Percentiles rank a stretch among this genome's conserved stretches.
phyloP scores from a whole-genome alignment of 2,888 invertebrate species.

The Pseudococcus longispinus region DNA sequence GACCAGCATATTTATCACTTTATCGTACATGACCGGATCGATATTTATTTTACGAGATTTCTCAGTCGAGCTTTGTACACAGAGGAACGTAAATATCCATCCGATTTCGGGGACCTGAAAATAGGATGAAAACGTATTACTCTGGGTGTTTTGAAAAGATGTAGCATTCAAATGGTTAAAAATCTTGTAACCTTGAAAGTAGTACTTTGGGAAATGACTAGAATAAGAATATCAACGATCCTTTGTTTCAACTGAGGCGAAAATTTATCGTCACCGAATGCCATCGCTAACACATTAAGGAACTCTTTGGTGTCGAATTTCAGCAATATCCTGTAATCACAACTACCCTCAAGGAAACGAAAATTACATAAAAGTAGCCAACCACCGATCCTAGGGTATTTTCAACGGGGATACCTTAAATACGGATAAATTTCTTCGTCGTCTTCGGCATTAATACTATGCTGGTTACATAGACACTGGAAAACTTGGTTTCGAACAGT shows the following conservation, averaged over 20 bases:
- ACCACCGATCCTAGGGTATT: not conserved
- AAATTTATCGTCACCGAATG: constrained; percentile 83
- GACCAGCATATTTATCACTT: constrained; percentile 69
- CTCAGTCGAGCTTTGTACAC: constrained; percentile 66
- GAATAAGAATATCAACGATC: constrained; percentile 77
- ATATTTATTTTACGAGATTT: constrained; percentile 65
- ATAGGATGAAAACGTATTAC: no score
- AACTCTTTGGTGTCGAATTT: constrained; percentile 86
- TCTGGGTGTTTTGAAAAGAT: not conserved
- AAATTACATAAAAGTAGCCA: constrained; percentile 21
- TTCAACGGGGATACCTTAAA: constrained; percentile 63
- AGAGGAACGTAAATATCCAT: constrained; percentile 69
- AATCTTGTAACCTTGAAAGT: constrained; percentile 54
- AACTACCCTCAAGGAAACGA: not conserved
- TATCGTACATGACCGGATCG: constrained; percentile 68
- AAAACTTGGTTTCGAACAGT: constrained; percentile 79
- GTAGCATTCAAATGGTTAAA: not conserved
- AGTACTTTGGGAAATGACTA: constrained; percentile 53
- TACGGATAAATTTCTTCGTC: constrained; percentile 75
- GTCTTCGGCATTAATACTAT: constrained; percentile 68
- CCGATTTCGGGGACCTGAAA: constrained; percentile 69
- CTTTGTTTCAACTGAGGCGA: constrained; percentile 77
- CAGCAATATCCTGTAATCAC: constrained; percentile 69
- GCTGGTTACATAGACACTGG: constrained; percentile 73
- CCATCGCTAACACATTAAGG: constrained; percentile 82